A percentile compares a stretch with the other conserved stretches of the same genome.
These are phyloP conservation scores for Tethea ocularis DNA, from an alignment of 2,888 invertebrate species.

Conservation along the genomic window DNA sequence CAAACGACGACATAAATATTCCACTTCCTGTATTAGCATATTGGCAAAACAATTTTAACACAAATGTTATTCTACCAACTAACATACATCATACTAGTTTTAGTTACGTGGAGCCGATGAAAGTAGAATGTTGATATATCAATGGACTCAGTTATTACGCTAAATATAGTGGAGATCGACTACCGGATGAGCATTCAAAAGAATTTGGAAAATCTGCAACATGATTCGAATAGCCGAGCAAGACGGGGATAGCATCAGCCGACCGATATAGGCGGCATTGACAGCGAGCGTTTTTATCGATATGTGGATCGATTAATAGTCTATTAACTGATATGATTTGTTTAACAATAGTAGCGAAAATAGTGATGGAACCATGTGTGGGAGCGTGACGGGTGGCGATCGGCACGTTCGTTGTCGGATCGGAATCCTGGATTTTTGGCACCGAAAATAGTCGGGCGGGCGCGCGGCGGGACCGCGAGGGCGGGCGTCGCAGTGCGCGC, in stretches of 20 bases:
- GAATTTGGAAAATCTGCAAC: constrained; percentile 44
- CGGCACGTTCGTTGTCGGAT: constrained; percentile 57
- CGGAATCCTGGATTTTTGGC: constrained; percentile 81
- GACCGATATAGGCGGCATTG: constrained; percentile 42
- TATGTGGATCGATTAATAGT: constrained; percentile 39
- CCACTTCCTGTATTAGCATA: neutral
- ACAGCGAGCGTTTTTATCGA: constrained; percentile 42
- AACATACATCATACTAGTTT: neutral
- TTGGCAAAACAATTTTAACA: neutral
- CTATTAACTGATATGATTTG: constrained; percentile 23
- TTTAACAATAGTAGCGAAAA: constrained; percentile 13
- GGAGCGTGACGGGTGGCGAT: constrained; percentile 62
- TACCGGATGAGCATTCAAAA: constrained; percentile 35
- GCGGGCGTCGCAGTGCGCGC: constrained; percentile 80
- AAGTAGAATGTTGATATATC: constrained; percentile 32
- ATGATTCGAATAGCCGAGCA: constrained; percentile 22
- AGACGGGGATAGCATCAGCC: constrained; percentile 32
- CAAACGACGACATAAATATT: neutral
- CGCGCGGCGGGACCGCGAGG: constrained; percentile 64
- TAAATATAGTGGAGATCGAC: constrained; percentile 43
- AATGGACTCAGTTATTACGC: constrained; percentile 33
- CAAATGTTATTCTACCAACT: neutral
- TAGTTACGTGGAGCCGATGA: constrained; percentile 26
- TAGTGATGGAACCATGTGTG: constrained; percentile 41
- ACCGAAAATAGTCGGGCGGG: constrained; percentile 82